These are phyloP conservation scores for Mystacornis crossleyi DNA, from an alignment of 2,113 vertebrate species.

Conservation along the genomic window DNA sequence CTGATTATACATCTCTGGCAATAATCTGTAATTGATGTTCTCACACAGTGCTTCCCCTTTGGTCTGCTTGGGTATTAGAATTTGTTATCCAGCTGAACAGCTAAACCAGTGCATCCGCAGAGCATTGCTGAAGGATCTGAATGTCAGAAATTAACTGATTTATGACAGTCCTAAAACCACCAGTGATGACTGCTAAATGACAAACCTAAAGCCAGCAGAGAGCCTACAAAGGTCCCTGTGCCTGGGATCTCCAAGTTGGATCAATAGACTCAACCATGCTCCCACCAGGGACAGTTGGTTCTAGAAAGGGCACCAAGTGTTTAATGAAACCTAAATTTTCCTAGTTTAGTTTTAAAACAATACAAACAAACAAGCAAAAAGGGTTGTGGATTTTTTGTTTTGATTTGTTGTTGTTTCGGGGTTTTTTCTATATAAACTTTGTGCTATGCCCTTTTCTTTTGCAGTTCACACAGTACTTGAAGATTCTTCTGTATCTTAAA, in stretches of 20 bases:
- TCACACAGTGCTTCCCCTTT: not conserved
- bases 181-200: not conserved
- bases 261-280: not conserved
- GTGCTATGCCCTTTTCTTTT: not conserved
- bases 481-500: not conserved
- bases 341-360: not conserved
- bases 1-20: not conserved
- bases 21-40: not conserved
- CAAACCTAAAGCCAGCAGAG: not conserved
- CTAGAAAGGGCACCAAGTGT: not conserved
- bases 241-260: not conserved
- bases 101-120: not conserved
- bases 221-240: not conserved
- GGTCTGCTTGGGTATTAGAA: not conserved
- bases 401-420: not conserved
- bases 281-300: not conserved
- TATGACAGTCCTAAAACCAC: not conserved
- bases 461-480: not conserved
- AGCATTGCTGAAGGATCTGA: not conserved
- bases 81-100: not conserved
- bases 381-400: not conserved
- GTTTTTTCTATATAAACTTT: not conserved
- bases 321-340: not conserved
- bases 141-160: not conserved
- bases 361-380: not conserved